These are phyloP conservation scores for Aselliscus stoliczkanus DNA, from an alignment of 2,797 vertebrate species.

Conservation along the genomic window DNA sequence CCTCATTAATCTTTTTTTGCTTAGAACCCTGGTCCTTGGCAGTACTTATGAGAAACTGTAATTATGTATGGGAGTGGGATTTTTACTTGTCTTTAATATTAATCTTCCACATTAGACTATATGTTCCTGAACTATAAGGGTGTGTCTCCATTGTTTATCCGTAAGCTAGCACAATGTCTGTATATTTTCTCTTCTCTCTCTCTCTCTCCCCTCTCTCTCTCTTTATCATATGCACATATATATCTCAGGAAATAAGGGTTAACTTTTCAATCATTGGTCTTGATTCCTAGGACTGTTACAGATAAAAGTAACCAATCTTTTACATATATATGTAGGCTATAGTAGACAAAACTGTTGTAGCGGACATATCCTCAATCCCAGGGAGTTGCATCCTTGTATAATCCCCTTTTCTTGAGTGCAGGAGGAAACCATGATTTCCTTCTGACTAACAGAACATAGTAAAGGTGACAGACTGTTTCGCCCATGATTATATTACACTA, in stretches of 20 bases:
- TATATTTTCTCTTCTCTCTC: background rate
- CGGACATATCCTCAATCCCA: background rate
- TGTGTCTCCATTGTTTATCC: background rate
- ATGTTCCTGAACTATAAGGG: background rate
- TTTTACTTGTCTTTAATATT: background rate
- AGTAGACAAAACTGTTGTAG: background rate
- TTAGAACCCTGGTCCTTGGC: background rate
- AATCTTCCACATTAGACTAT: background rate
- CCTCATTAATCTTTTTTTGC: background rate
- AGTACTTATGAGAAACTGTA: background rate
- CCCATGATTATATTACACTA: background rate
- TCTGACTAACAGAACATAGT: background rate
- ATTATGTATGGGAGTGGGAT: background rate
- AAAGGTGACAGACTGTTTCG: background rate
- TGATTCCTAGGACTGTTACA: background rate
- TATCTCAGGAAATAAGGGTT: background rate
- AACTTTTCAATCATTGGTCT: background rate
- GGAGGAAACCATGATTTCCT: background rate
- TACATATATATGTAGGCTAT: background rate
- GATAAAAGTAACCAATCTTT: background rate
- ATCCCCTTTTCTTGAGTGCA: background rate
- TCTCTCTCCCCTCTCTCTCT: too few relatives aligned
- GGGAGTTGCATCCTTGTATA: background rate
- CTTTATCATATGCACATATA: too few relatives aligned
- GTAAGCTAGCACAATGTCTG: background rate